phyloP scores from a whole-genome alignment of 2,113 vertebrate genomes.

The rabbit (Oryctolagus cuniculus) region mOryCun1.1 NC_091439.1:129940001-129940500 shows the following conservation, averaged over 20 bases:
- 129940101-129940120: constrained; percentile 93
- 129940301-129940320: neutral
- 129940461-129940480: no score
- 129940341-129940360: neutral
- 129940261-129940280: neutral
- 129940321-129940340: neutral
- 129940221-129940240: neutral
- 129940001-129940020: constrained; percentile 95
- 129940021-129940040: constrained; percentile 95
- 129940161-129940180: constrained; percentile 97
- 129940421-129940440: no score
- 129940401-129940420: neutral
- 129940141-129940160: constrained; percentile 95
- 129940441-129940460: no score
- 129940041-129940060: constrained; percentile 97
- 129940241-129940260: neutral
- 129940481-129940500: no score
- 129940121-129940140: constrained; percentile 91
- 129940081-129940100: constrained; percentile 92
- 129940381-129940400: neutral
- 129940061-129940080: constrained; percentile 94
- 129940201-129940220: neutral
- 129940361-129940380: neutral
- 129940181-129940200: constrained; percentile 84
- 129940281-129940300: constrained; percentile 24